Evolutionary conservation across 2,888 invertebrate species (phyloP).

Genomic region (Pyralis farinalis): DNA sequence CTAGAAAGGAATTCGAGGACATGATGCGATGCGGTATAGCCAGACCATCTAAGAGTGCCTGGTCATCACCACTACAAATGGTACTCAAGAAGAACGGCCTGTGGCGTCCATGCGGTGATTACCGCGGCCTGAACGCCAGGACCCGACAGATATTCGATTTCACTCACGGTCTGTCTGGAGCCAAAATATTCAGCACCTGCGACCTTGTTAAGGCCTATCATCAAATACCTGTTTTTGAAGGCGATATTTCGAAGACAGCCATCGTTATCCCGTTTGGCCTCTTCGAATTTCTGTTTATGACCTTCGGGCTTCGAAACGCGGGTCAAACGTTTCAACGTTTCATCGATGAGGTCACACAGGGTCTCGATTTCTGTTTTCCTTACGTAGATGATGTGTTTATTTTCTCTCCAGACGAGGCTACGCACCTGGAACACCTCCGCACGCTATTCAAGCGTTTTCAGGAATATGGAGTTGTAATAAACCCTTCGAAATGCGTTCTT

Average conservation of each 20-base stretch:
- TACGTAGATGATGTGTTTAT: slow-evolving; percentile 16
- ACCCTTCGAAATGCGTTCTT: slow-evolving; percentile 16
- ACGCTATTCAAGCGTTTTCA: slow-evolving; percentile 10
- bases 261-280: slow-evolving; percentile 35
- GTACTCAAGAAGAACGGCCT: too few relatives aligned
- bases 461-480: slow-evolving; percentile 15
- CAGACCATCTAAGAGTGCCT: too few relatives aligned
- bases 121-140: too few relatives aligned
- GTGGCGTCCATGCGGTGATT: too few relatives aligned
- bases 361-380: slow-evolving; percentile 14
- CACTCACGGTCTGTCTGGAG: too few relatives aligned
- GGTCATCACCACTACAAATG: too few relatives aligned
- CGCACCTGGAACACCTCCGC: slow-evolving; percentile 11
- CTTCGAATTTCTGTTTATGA: slow-evolving; percentile 34
- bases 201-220: background rate
- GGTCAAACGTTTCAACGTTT: slow-evolving; percentile 47
- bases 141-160: too few relatives aligned
- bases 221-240: slow-evolving; percentile 11
- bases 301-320: slow-evolving; percentile 48
- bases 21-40: too few relatives aligned
- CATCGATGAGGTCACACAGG: slow-evolving; percentile 21
- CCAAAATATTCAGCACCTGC: too few relatives aligned
- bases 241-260: slow-evolving; percentile 30
- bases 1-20: too few relatives aligned
- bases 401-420: slow-evolving; percentile 6